Evolutionary conservation across 2,888 invertebrate genomes (phyloP), one percentile per base, ranked within the genome.

Genomic region (Melikaiella ostensackeni): DNA sequence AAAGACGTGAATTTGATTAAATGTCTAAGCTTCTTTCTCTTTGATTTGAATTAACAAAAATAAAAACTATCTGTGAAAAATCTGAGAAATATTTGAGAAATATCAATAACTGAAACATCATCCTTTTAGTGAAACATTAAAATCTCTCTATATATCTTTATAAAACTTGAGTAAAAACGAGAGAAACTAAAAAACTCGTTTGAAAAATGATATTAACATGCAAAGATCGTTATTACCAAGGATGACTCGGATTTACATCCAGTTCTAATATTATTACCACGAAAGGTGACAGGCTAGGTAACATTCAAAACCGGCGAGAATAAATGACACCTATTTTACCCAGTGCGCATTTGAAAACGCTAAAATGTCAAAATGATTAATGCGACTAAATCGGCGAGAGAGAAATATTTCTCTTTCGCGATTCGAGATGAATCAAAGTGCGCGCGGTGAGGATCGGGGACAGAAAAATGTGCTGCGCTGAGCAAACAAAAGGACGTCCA

Each of bases 321-420:
- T 66, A 66, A 66, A 66, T 66, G 42, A 38, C 27, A 24, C n/a
- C 42, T 42, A 64, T 64, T 66, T 66, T 50, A 38, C 27, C 16
- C 38, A 64, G 64, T 24, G 16, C 24, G n/a, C 38, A 16, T 50
- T 66, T 66, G 42, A 66, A 46, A 46, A 24, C 19, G 66, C 27
- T 46, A 46, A 66, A 66, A 46, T 38, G 66, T 66, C 66, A 24
- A 19, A 66, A 66, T 66, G 66, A 66, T 66, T 30, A 66, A 66
- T 66, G 66, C 11, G 24, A 21, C 19, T 19, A 8, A 66, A 42
- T 66, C 46, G 42, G 42, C 16, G 66, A 27, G 42, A 46, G 66
- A 3, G 19, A 66, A 24, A 66, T 42, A 46, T 46, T 46, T 46
- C 38, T 66, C 27, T 66, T 66, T 66, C 27, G 66, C 66, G 42